phyloP scores from a whole-genome alignment of 2,797 vertebrate species.

The Schizopygopsis malacanthus region DNA sequence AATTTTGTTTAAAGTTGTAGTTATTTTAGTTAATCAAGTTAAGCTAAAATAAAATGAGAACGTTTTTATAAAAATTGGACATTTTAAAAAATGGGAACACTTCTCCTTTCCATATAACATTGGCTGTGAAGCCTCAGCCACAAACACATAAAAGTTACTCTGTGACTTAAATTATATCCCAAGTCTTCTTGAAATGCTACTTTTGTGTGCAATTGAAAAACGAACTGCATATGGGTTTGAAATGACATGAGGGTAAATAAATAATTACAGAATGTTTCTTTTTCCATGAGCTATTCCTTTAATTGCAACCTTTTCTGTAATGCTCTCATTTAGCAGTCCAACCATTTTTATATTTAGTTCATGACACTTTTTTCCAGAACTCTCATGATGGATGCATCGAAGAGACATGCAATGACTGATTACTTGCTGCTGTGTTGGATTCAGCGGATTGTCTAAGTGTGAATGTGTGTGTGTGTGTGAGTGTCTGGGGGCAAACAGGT shows the following conservation, averaged over 20 bases:
- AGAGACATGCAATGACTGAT: slow-evolving; percentile 29
- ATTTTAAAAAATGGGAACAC: not conserved
- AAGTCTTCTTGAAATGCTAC: not conserved
- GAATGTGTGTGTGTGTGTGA: not conserved
- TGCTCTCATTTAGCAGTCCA: not conserved
- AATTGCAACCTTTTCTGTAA: not conserved
- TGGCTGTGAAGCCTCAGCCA: not conserved
- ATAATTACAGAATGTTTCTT: not conserved
- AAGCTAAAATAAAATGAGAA: not conserved
- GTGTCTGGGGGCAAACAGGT: slow-evolving; percentile 51
- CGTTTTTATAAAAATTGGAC: not conserved
- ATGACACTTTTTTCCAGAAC: not conserved
- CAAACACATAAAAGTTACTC: not conserved
- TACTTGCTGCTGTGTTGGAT: slow-evolving; percentile 2
- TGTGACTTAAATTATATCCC: not conserved
- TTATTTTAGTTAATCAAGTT: not conserved
- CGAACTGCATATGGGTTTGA: not conserved
- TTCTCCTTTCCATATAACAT: not conserved
- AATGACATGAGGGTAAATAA: not conserved
- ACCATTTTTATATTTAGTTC: slow-evolving; percentile 3
- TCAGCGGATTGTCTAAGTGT: not conserved
- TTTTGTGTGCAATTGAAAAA: not conserved
- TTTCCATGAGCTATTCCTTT: slow-evolving; percentile 15
- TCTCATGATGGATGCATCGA: slow-evolving; percentile 9
- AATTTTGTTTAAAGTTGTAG: not conserved